phyloP scores from a whole-genome alignment of 30 jellyfish, hydroid and myxozoan species.

The Phacellophora camtschatica region DNA sequence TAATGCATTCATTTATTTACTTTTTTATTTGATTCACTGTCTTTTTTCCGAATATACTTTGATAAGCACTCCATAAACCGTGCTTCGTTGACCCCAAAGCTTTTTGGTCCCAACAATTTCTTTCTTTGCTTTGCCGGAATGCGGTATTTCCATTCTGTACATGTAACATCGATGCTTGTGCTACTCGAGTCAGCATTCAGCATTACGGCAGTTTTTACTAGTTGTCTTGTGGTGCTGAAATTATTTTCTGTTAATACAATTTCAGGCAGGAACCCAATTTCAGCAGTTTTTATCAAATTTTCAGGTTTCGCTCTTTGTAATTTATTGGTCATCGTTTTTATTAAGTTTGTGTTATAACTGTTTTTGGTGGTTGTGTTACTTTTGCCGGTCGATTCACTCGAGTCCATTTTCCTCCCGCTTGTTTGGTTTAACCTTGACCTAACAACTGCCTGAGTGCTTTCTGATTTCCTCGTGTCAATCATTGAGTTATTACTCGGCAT shows the following conservation, averaged over 20 bases:
- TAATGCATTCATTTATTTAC: no score
- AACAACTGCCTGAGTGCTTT: not conserved
- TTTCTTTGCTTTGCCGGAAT: conserved; percentile 30
- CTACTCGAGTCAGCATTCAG: not conserved
- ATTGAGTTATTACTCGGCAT: not conserved
- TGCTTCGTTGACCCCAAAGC: conserved; percentile 27
- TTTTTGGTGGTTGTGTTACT: not conserved
- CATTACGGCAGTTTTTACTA: not conserved
- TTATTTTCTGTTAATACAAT: not conserved
- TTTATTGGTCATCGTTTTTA: no score
- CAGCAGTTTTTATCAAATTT: no score
- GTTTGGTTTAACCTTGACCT: not conserved
- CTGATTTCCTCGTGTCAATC: not conserved
- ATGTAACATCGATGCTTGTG: not conserved
- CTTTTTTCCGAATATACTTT: not conserved
- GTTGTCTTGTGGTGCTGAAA: not conserved
- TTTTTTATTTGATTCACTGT: no score
- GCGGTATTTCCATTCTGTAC: not conserved
- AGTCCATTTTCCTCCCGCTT: no score
- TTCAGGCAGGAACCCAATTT: not conserved
- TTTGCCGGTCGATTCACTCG: not conserved
- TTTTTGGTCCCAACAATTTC: conserved; percentile 37
- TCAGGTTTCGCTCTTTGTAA: no score
- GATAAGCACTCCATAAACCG: not conserved
- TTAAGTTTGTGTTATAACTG: not conserved